Base-by-base conservation (phyloP, 2,113 vertebrate genomes). In the Etheostoma spectabile region DNA sequence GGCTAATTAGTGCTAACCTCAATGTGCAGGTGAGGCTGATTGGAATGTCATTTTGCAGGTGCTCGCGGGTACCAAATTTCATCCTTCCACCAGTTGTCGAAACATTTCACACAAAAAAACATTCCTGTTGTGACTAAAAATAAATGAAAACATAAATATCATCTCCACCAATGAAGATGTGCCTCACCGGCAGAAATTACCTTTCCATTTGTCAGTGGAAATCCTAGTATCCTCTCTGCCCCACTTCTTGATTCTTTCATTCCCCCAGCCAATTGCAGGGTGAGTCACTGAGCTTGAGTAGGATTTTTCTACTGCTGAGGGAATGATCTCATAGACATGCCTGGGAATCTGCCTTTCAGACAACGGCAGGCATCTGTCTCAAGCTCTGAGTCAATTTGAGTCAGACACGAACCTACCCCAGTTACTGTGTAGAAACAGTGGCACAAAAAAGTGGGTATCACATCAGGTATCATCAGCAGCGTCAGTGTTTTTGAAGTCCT, bases 301-400 rank as follows among this genome's bases (percentile, higher is more conserved):
- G 12, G 38, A n/a, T 51, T 72, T 79, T 85, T 83, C 46, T 83
- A 0, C 77, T 56, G 79, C 12, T 12, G 68, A 79, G 56, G 38
- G 60, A 5, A 87, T 93, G 91, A 93, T 56, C 85, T 94, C 93
- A 94, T 75, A 55, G 83, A 80, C 79, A 89, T 91, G 90, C 83
- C 81, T 76, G 71, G 24, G 80, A 80, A 60, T 85, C 24, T 82
- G 68, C 73, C 67, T 73, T 55, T 86, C 48, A 85, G 80, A 88
- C 88, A 61, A 75, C 83, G 73, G 77, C 62, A 77, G 77, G 68
- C 84, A 49, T 77, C 72, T 57, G 75, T 82, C 62, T 86, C 53
- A 66, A 77, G 61, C 35, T 74, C 48, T 92, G 91, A 93, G 73
- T 91, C 86, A 87, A 21, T 51, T 63, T 78, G 77, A 91, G 74